A percentile compares a stretch with the other conserved stretches of the same genome.
Evolutionary conservation across 1,140 invertebrate genomes (phyloP).

Genomic region (Bombus sibiricus): DNA sequence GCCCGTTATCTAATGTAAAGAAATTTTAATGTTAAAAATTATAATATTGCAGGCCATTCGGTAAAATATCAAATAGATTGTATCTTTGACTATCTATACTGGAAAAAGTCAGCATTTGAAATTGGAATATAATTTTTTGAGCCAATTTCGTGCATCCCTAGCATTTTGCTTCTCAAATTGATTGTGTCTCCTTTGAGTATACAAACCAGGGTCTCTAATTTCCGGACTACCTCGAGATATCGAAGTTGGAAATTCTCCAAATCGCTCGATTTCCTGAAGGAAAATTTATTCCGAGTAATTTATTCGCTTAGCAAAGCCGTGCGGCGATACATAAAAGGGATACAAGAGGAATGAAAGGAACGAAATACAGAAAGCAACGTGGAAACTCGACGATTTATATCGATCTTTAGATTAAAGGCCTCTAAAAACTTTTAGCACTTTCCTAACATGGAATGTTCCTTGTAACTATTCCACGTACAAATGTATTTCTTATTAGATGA

Average conservation of each 20-base stretch:
- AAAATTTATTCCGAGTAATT: constrained; percentile 74
- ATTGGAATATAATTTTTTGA: not conserved
- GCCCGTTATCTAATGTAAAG: too few species aligned
- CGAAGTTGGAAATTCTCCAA: constrained; percentile 74
- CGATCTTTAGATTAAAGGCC: not conserved
- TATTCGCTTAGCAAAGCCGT: constrained; percentile 65
- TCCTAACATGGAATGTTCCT: not conserved
- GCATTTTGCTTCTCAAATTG: not conserved
- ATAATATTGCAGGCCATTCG: too few species aligned
- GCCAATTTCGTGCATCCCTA: not conserved
- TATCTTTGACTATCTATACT: not conserved
- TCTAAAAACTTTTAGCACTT: constrained; percentile 5
- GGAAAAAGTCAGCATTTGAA: not conserved
- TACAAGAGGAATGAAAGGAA: not conserved
- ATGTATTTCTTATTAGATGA: not conserved
- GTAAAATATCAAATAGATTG: too few species aligned
- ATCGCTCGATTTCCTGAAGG: constrained; percentile 60
- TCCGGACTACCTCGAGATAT: constrained; percentile 62
- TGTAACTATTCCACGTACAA: not conserved
- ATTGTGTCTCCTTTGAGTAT: not conserved
- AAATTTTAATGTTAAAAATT: too few species aligned
- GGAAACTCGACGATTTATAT: not conserved
- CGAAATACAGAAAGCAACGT: not conserved
- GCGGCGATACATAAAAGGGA: constrained; percentile 32
- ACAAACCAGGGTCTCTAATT: constrained; percentile 44